Evolutionary conservation across 2,888 invertebrate genomes (phyloP).

Genomic region (Bombylius discolor): DNA sequence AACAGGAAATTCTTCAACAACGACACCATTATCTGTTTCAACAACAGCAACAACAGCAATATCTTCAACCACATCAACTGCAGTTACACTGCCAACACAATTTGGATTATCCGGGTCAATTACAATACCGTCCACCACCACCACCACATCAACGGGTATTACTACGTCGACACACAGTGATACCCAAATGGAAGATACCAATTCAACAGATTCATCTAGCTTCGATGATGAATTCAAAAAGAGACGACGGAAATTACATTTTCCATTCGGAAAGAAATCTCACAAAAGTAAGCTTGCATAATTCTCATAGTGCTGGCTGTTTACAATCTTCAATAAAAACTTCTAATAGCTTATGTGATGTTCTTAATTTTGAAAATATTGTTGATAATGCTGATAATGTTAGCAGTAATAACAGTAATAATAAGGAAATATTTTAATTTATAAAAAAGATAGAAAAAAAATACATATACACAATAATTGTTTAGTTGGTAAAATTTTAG

Average conservation of each 20-base stretch:
- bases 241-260: conserved; percentile 21
- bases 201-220: conserved; percentile 17
- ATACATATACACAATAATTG: no score
- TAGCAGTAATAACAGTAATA: no score
- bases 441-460: no score
- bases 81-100: background rate
- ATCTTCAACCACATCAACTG: background rate
- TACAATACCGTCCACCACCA: background rate
- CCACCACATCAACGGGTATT: conserved; percentile 9
- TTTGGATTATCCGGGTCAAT: background rate
- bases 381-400: no score
- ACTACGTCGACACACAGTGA: conserved; percentile 14
- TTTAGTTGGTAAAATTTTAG: no score
- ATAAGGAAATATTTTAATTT: no score
- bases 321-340: background rate
- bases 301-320: conserved; percentile 16
- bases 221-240: conserved; percentile 20
- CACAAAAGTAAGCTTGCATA: conserved; percentile 21
- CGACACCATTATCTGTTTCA: background rate
- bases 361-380: no score
- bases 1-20: background rate
- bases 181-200: conserved; percentile 17
- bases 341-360: no score
- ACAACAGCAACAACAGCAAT: background rate
- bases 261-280: conserved; percentile 23